Conservation (phyloP, 1,140 invertebrate species). For the Uloborus diversus region DNA sequence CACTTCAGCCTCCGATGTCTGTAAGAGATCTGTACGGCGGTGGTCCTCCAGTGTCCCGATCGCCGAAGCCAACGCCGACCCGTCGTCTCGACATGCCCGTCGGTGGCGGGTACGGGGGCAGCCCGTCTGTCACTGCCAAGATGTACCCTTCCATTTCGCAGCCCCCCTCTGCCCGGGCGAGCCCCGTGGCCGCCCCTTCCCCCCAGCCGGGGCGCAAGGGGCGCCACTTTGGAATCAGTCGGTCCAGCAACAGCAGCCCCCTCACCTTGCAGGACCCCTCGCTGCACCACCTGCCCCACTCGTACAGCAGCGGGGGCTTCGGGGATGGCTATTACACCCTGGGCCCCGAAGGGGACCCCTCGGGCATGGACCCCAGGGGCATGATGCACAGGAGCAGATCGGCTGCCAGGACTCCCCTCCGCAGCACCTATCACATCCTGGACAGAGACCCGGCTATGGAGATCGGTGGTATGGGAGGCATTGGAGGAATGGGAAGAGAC, state of each 20-base stretch:
- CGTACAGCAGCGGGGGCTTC: conserved; percentile 54
- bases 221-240: conserved; percentile 48
- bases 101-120: conserved; percentile 19
- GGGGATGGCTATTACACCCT: conserved; percentile 63
- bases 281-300: conserved; percentile 46
- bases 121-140: conserved; percentile 37
- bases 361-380: conserved; percentile 75
- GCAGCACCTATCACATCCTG: conserved; percentile 75
- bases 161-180: conserved; percentile 57
- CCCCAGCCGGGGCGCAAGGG: conserved; percentile 38
- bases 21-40: conserved; percentile 41
- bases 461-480: conserved; percentile 30
- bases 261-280: conserved; percentile 55
- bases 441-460: conserved; percentile 71
- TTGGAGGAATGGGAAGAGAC: conserved; percentile 72
- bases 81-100: conserved; percentile 33
- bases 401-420: conserved; percentile 64
- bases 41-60: conserved; percentile 29
- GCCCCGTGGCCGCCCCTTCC: conserved; percentile 54
- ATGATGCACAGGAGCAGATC: conserved; percentile 69
- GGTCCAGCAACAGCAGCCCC: conserved; percentile 59
- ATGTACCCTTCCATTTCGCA: conserved; percentile 58
- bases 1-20: conserved; percentile 11
- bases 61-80: conserved; percentile 38
- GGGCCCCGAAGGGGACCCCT: conserved; percentile 69